Conservation (phyloP, 1,140 invertebrate species). For the Galleria mellonella region DNA sequence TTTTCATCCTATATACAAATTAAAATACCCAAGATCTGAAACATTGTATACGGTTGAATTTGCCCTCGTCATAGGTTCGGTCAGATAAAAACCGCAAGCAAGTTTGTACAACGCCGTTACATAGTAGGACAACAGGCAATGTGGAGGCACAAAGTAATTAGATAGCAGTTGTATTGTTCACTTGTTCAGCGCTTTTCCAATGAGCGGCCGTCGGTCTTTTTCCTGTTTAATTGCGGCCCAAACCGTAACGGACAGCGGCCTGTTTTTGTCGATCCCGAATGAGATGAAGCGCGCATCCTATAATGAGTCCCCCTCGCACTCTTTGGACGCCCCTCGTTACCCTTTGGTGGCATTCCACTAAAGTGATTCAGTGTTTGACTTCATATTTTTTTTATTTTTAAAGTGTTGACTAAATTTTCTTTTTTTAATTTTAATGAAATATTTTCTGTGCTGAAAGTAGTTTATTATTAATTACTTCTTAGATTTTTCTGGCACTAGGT, state of each 20-base stretch:
- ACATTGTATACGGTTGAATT: slow-evolving; percentile 39
- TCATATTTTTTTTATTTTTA: slow-evolving; percentile 5
- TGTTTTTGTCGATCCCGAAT: slow-evolving; percentile 56
- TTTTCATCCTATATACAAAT: too few species aligned
- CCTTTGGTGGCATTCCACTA: slow-evolving; percentile 4
- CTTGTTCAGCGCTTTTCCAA: slow-evolving; percentile 60
- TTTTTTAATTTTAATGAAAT: neutral
- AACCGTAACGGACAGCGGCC: slow-evolving; percentile 53
- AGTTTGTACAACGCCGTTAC: slow-evolving; percentile 42
- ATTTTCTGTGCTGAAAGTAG: too few species aligned
- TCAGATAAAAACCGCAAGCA: slow-evolving; percentile 54
- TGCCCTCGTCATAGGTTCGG: slow-evolving; percentile 18
- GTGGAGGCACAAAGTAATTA: slow-evolving; percentile 59
- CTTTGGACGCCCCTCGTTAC: neutral
- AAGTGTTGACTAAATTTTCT: neutral
- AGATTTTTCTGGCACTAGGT: too few species aligned
- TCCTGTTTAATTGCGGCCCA: slow-evolving; percentile 60
- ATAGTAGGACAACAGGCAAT: slow-evolving; percentile 29
- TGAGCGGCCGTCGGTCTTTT: slow-evolving; percentile 36
- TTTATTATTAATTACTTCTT: too few species aligned
- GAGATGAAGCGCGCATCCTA: slow-evolving; percentile 52
- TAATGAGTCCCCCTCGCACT: slow-evolving; percentile 43
- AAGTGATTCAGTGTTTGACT: neutral
- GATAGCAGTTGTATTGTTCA: slow-evolving; percentile 55
- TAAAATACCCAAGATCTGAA: too few species aligned